Conservation (phyloP, 2,113 vertebrate genomes). For the Leptobrachium leishanense region DNA sequence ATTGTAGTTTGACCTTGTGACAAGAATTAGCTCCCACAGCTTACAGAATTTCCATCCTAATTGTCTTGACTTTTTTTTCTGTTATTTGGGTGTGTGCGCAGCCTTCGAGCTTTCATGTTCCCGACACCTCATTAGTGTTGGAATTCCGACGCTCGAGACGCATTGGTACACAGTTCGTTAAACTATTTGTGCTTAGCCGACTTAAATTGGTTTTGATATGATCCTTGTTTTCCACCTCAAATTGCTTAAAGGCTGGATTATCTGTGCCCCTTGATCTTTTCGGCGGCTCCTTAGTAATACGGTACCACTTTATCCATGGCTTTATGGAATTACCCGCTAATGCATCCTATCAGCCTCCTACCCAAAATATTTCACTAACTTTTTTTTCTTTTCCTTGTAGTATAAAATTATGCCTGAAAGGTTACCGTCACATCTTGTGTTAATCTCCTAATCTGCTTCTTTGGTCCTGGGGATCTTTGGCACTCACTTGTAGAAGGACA, state of each 20-base stretch:
- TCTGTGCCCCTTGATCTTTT: conserved; percentile 54
- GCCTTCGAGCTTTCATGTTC: conserved; percentile 52
- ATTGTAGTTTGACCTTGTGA: conserved; percentile 58
- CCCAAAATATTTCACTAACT: conserved; percentile 43
- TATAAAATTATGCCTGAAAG: conserved; percentile 28
- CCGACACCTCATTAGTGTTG: conserved; percentile 66
- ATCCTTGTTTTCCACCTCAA: conserved; percentile 54
- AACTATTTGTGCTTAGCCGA: conserved; percentile 70
- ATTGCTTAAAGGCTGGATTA: conserved; percentile 49
- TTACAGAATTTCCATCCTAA: conserved; percentile 11
- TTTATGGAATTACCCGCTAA: conserved; percentile 43
- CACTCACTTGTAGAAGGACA: conserved; percentile 33
- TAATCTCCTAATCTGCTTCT: conserved; percentile 42
- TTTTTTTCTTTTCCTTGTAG: background rate
- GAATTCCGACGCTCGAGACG: conserved; percentile 63
- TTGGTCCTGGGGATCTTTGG: conserved; percentile 31
- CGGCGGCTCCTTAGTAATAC: background rate
- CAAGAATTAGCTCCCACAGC: conserved; percentile 50
- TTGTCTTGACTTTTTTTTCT: conserved; percentile 30
- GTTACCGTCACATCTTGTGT: conserved; percentile 23
- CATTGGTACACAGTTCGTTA: conserved; percentile 63
- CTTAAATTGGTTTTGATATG: conserved; percentile 53
- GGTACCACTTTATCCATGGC: conserved; percentile 36
- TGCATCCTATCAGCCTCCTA: conserved; percentile 52
- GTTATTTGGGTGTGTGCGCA: conserved; percentile 1